Base-by-base conservation (phyloP, 2,888 invertebrate genomes). In the Papilio gigon region DNA sequence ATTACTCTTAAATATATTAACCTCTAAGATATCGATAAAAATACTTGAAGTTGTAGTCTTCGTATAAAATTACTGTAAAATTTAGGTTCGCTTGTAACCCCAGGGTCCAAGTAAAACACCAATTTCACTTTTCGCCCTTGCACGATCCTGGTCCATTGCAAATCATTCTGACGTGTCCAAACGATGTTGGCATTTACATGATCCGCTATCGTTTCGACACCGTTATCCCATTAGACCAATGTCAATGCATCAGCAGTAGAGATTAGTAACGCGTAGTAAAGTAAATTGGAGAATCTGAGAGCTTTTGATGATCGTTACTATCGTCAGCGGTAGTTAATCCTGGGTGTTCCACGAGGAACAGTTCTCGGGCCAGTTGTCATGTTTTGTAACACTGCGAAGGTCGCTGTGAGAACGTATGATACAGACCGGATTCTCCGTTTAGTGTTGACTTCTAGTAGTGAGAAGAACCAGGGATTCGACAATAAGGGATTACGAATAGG, bases 91-190 rank as follows among this genome's bases (percentile, higher is more conserved):
- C 69, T 78, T 78, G 76, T 78, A 81, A 83, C 78, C 87, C 90
- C 89, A 88, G 91, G 91, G 89, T 90, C 90, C 89, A 91, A 90
- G 77, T 62, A 75, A 82, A 89, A 90, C 90, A 90, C 90, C 90
- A 90, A 90, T 84, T 75, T 86, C 86, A 82, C 79, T 74, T 73
- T 68, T 85, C 86, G 77, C 78, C 81, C 84, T 86, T 88, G 90
- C 89, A 90, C 88, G 84, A 73, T 85, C 87, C 88, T 90, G 90
- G 87, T 84, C 78, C 83, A 86, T 85, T 80, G 80, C 78, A 77
- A 74, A 73, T 72, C 75, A 56, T 50, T 44, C 25, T 27, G 5
- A 17, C 17, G 27, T 50, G 50, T 60, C 47, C 60, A 65, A 65
- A 42, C 58, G 44, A 42, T 42, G 9, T 42, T 33, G 27, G 58